Evolutionary conservation across 35 echinoderm and acorn worm genomes (phyloP).

Genomic region (Heliocidaris tuberculata): DNA sequence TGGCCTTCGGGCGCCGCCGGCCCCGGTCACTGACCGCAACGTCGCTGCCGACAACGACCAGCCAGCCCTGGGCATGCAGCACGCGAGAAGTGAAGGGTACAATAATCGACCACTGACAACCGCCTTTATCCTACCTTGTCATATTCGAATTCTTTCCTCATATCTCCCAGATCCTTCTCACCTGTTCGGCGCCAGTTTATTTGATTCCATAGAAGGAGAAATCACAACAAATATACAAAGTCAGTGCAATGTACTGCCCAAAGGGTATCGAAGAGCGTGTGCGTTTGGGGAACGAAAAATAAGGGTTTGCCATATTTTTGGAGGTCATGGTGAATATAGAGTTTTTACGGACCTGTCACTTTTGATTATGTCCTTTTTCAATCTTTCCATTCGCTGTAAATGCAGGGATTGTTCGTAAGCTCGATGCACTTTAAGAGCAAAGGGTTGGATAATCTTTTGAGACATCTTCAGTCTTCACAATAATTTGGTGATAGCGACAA

Average conservation of each 20-base stretch:
- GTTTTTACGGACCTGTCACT: neutral
- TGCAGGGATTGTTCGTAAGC: neutral
- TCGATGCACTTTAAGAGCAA: neutral
- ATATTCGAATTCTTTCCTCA: neutral
- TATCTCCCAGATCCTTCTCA: neutral
- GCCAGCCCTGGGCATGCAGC: neutral
- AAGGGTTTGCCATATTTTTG: neutral
- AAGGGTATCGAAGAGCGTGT: neutral
- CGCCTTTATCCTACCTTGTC: neutral
- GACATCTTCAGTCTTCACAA: neutral
- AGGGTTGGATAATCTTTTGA: neutral
- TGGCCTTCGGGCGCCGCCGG: neutral
- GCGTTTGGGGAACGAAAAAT: neutral
- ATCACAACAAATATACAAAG: neutral
- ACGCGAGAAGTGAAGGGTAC: neutral
- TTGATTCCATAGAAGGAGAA: neutral
- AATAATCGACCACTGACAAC: neutral
- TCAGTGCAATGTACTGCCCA: neutral
- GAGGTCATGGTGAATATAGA: neutral
- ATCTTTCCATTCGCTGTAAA: neutral
- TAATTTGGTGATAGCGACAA: neutral
- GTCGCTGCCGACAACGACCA: neutral
- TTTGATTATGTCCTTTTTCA: neutral
- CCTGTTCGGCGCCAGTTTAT: neutral
- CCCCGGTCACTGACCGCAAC: conserved; percentile 13